Evolutionary conservation across 2,888 invertebrate genomes (phyloP), one percentile per base, ranked within the genome.

Genomic region (Phyto melanocephala): DNA sequence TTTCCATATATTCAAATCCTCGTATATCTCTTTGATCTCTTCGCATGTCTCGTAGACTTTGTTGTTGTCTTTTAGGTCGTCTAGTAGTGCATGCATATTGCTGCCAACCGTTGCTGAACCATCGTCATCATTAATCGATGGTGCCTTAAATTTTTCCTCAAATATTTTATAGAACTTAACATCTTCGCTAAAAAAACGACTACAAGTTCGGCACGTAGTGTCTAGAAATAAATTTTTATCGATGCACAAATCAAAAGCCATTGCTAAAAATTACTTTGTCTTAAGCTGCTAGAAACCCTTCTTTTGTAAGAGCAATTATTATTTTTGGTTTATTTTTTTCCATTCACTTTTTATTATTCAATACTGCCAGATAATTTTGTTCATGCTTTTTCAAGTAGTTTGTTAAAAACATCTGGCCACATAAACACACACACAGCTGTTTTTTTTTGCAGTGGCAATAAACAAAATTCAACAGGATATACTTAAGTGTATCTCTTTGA

Each of bases 181-280:
- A 83, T 86, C 84, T 28, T 85, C 86, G 40, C 85, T 85, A 50
- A 85, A 86, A 60, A 85, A 87, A 37, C 87, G 85, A 76, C 87
- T 85, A 67, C 87, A 87, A 11, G 86, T 83, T 15, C 87, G 85
- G 71, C 87, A 87, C 28, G 86, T 87, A 76, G 86, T 86, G 70
- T 87, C 86, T 54, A 87, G 54, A 63, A 87, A 87, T 13, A 85
- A 81, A 56, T 82, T 85, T 62, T 83, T 82, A 68, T 87, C 87
- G 42, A 86, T 81, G 68, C 85, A 85, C 54, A 86, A 84, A 68
- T 84, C 85, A 63, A 84, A 80, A 60, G 86, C 84, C 86, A 86
- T 87, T 58, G 70, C 24, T 22, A 56, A 71, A 35, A 47, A 20
- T 7, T 22, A 45, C 15, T 62, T 76, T 62, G 70, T 28, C 35